phyloP scores from a whole-genome alignment of 2,113 vertebrate species.

The Etheostoma spectabile region DNA sequence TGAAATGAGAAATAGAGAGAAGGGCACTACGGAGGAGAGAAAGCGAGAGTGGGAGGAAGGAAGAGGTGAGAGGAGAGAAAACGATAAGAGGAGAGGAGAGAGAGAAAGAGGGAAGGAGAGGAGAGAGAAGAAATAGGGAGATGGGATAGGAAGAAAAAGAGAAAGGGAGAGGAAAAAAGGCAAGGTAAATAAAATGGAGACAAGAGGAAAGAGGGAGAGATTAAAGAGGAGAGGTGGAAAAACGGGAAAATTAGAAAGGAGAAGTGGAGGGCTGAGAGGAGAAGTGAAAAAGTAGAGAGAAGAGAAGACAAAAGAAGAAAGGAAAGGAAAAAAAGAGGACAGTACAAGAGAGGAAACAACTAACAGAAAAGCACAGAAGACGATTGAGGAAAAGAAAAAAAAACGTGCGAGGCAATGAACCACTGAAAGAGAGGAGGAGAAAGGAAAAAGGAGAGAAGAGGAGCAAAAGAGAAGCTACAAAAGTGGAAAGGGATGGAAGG shows the following conservation, averaged over 20 bases:
- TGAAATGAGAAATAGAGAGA: background rate
- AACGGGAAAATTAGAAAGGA: background rate
- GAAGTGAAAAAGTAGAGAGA: background rate
- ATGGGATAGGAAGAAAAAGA: background rate
- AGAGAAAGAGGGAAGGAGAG: background rate
- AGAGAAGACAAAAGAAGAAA: background rate
- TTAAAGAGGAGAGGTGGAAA: background rate
- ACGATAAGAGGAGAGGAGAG: background rate
- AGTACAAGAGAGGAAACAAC: background rate
- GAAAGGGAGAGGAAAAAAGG: too few relatives aligned
- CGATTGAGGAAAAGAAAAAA: background rate
- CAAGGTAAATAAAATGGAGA: background rate
- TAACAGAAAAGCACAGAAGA: background rate
- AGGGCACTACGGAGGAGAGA: background rate
- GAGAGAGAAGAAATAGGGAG: background rate
- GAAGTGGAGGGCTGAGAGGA: background rate
- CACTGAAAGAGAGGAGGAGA: background rate
- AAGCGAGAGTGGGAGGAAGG: background rate
- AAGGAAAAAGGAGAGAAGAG: background rate
- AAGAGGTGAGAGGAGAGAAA: background rate
- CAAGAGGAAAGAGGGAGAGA: background rate
- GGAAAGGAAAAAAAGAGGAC: background rate
- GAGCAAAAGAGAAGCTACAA: background rate
- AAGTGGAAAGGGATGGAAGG: background rate
- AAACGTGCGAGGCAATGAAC: background rate